Evolutionary conservation across 2,113 vertebrate species (phyloP).

Genomic region (Xenopus borealis): DNA sequence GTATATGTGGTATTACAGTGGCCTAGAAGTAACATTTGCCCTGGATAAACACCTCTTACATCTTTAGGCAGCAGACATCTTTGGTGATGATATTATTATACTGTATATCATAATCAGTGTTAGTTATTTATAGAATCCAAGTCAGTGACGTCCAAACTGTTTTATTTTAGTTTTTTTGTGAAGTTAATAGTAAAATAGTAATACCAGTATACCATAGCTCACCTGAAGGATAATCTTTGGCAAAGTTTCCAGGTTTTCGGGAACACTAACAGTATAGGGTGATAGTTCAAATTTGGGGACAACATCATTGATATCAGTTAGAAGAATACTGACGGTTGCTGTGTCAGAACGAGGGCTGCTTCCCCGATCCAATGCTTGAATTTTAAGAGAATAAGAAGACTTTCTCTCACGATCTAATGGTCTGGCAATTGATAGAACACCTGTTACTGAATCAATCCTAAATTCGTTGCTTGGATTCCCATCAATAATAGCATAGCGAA

Average conservation of each 20-base stretch:
- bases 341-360: conserved; percentile 81
- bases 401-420: conserved; percentile 82
- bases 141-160: too few species aligned
- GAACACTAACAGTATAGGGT: conserved; percentile 80
- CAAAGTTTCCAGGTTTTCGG: conserved; percentile 78
- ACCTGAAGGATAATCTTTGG: conserved; percentile 88
- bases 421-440: conserved; percentile 83
- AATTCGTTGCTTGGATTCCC: conserved; percentile 77
- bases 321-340: conserved; percentile 72
- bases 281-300: conserved; percentile 84
- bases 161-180: too few species aligned
- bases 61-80: too few species aligned
- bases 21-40: too few species aligned
- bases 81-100: too few species aligned
- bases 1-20: too few species aligned
- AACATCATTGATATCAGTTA: conserved; percentile 88
- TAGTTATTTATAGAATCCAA: too few species aligned
- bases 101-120: too few species aligned
- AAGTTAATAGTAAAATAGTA: too few species aligned
- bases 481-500: conserved; percentile 76
- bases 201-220: neutral
- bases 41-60: too few species aligned
- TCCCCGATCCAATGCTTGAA: conserved; percentile 85
- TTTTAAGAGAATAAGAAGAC: conserved; percentile 71
- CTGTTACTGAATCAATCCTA: conserved; percentile 88